Evolutionary conservation across 2,113 vertebrate species (phyloP).

Genomic region (Hippoglossus stenolepis): DNA sequence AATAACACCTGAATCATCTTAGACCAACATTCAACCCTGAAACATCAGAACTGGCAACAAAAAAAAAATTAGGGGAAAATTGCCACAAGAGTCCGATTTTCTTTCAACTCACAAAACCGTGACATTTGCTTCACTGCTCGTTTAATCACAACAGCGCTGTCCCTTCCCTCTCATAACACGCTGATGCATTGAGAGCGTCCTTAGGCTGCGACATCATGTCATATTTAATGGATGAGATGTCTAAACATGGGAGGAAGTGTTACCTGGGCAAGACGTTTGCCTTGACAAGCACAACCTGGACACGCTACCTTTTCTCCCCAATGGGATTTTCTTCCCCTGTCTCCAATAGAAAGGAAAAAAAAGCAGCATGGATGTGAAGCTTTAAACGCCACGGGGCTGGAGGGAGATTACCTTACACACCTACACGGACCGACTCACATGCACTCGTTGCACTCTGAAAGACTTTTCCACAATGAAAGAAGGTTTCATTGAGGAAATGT

Average conservation of each 20-base stretch:
- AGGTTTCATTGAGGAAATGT: too few species aligned
- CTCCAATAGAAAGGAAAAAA: constrained; percentile 9
- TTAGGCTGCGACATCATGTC: constrained; percentile 30
- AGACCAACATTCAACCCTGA: constrained; percentile 13
- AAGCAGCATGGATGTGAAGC: constrained; percentile 45
- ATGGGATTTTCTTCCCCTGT: constrained; percentile 62
- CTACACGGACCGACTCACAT: background rate
- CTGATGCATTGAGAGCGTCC: constrained; percentile 33
- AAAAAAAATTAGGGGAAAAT: constrained; percentile 20
- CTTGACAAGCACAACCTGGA: constrained; percentile 59
- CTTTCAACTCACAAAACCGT: constrained; percentile 43
- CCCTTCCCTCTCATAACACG: constrained; percentile 36
- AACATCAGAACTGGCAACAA: constrained; percentile 19
- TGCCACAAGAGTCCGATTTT: constrained; percentile 39
- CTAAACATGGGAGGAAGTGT: constrained; percentile 48
- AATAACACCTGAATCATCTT: background rate
- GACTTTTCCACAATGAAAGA: constrained; percentile 30
- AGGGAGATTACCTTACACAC: constrained; percentile 55
- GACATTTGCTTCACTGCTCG: constrained; percentile 12
- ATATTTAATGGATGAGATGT: constrained; percentile 64
- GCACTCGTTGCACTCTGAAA: constrained; percentile 30
- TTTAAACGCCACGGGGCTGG: constrained; percentile 52
- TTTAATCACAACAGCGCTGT: constrained; percentile 42
- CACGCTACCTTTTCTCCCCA: constrained; percentile 55
- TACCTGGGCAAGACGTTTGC: constrained; percentile 51